Evolutionary conservation across 2,888 invertebrate genomes (phyloP).

Genomic region (Geophilus truncorum): DNA sequence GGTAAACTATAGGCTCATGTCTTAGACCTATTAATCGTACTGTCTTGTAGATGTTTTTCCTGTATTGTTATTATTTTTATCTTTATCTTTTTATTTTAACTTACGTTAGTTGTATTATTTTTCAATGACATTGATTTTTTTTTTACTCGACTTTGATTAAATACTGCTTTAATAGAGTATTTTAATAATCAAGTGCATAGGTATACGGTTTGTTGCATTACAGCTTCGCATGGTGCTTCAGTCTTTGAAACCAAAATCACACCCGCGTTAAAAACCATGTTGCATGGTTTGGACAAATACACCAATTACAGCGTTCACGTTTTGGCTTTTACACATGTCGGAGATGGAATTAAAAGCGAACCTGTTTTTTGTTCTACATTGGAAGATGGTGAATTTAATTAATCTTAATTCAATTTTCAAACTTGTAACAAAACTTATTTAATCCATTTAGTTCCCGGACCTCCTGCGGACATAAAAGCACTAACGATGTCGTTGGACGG

Average conservation of each 20-base stretch:
- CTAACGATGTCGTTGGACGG: conserved; percentile 73
- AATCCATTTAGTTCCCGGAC: conserved; percentile 67
- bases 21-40: conserved; percentile 1
- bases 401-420: no score
- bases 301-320: conserved; percentile 53
- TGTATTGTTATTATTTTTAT: neutral
- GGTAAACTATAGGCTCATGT: conserved; percentile 32
- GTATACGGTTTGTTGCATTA: conserved; percentile 18
- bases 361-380: conserved; percentile 49
- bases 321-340: conserved; percentile 50
- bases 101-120: no score
- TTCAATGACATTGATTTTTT: no score
- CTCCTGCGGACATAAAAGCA: conserved; percentile 78
- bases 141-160: neutral
- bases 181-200: conserved; percentile 24
- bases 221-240: neutral
- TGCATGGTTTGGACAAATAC: conserved; percentile 48
- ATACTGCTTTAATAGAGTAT: neutral
- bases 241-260: conserved; percentile 31
- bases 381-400: conserved; percentile 49
- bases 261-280: conserved; percentile 40
- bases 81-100: no score
- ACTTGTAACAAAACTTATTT: no score
- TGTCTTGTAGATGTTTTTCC: neutral
- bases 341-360: conserved; percentile 50